Conservation (phyloP, 1,140 invertebrate genomes). For the Marisa cornuarietis region DNA sequence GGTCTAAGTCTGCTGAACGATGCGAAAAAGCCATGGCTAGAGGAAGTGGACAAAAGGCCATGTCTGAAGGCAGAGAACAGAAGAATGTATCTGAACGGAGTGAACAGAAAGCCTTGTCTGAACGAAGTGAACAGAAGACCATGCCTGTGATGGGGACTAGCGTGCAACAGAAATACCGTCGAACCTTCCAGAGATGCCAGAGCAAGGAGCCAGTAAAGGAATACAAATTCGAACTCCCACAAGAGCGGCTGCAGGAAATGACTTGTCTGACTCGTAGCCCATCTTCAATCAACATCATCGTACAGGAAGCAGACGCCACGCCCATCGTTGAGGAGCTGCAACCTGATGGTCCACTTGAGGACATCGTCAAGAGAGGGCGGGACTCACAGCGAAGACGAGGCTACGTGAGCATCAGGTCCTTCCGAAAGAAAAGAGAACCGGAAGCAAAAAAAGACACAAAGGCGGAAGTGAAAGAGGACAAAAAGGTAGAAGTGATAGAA, state of each 20-base stretch:
- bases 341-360: neutral
- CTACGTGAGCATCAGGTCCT: constrained; percentile 15
- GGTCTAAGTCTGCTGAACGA: too few species aligned
- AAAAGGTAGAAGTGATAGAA: neutral
- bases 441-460: constrained; percentile 1
- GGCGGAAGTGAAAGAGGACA: neutral
- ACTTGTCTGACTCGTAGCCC: neutral
- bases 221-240: neutral
- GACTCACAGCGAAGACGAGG: constrained; percentile 13
- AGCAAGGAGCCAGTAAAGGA: neutral
- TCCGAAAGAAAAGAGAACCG: constrained; percentile 16
- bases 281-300: neutral
- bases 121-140: constrained; percentile 16
- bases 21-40: too few species aligned
- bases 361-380: neutral
- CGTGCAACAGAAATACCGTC: constrained; percentile 30
- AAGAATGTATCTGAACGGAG: too few species aligned
- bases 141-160: constrained; percentile 34
- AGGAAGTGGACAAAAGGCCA: neutral
- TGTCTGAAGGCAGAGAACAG: neutral
- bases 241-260: neutral
- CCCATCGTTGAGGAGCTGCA: neutral
- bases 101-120: neutral
- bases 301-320: too few species aligned
- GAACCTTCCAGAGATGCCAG: constrained; percentile 28